Conservation (phyloP, 2,113 vertebrate species). For the Protomyctophum bolini region DNA sequence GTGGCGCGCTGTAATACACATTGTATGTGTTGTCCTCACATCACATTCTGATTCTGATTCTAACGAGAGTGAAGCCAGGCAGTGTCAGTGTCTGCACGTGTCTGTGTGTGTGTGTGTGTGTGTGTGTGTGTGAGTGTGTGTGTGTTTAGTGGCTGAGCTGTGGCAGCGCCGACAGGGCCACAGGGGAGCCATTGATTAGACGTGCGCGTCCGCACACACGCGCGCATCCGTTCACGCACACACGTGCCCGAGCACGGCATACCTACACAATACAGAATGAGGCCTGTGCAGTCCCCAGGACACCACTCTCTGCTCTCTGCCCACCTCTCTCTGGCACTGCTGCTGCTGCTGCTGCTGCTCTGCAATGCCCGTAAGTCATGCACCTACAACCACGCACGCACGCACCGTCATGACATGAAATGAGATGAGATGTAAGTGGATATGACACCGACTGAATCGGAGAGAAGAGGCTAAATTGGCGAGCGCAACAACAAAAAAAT, state of each 20-base stretch:
- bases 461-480: no score
- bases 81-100: slow-evolving; percentile 31
- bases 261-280: slow-evolving; percentile 76
- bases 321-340: slow-evolving; percentile 58
- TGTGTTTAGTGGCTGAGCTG: slow-evolving; percentile 38
- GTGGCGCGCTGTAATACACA: slow-evolving; percentile 28
- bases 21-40: slow-evolving; percentile 33
- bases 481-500: no score
- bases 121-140: slow-evolving; percentile 13
- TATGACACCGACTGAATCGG: no score
- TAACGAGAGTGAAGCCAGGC: slow-evolving; percentile 36
- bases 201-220: slow-evolving; percentile 31
- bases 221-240: neutral
- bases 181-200: slow-evolving; percentile 79
- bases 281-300: slow-evolving; percentile 64
- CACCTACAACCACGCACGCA: slow-evolving; percentile 19
- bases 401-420: neutral
- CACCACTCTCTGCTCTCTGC: slow-evolving; percentile 58
- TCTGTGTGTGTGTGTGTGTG: slow-evolving; percentile 12
- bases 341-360: slow-evolving; percentile 72
- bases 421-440: slow-evolving; percentile 32
- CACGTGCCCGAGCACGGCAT: slow-evolving; percentile 27
- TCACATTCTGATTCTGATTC: slow-evolving; percentile 42
- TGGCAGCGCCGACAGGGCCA: slow-evolving; percentile 60
- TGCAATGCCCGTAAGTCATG: slow-evolving; percentile 76